Conservation (phyloP, 2,888 invertebrate species). For the Perithous albicinctus region DNA sequence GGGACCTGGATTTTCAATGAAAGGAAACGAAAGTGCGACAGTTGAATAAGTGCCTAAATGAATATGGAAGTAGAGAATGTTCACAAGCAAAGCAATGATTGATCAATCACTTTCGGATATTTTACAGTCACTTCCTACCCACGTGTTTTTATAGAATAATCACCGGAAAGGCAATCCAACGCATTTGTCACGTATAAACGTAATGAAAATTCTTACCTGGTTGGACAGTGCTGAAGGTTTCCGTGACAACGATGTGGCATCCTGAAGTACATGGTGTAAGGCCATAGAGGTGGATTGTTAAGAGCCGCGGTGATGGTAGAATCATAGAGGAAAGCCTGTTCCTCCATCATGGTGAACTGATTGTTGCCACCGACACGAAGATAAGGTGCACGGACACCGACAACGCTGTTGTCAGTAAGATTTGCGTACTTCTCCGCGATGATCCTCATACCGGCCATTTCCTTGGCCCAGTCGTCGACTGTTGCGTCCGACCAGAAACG, state of each 20-base stretch:
- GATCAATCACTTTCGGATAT: too few relatives aligned
- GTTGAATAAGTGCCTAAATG: background rate
- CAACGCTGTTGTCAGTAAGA: slow-evolving; percentile 95
- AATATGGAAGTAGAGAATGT: background rate
- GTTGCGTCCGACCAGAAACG: slow-evolving; percentile 97
- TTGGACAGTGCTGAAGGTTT: slow-evolving; percentile 95
- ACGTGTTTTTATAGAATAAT: background rate
- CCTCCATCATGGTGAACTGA: slow-evolving; percentile 99
- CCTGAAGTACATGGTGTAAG: slow-evolving; percentile 99
- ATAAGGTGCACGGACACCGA: slow-evolving; percentile 96
- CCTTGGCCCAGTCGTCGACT: slow-evolving; percentile 97
- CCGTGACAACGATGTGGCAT: slow-evolving; percentile 98
- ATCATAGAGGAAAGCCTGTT: slow-evolving; percentile 97
- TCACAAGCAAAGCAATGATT: too few relatives aligned
- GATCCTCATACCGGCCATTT: slow-evolving; percentile 97
- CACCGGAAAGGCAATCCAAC: background rate
- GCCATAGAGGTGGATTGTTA: slow-evolving; percentile 97
- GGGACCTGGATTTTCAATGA: slow-evolving; percentile 87
- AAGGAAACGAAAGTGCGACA: background rate
- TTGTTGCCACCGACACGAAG: slow-evolving; percentile 97
- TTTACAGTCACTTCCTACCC: background rate
- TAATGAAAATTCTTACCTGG: slow-evolving; percentile 85
- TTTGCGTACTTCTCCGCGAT: slow-evolving; percentile 96
- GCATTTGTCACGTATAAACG: background rate
- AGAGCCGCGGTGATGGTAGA: slow-evolving; percentile 97